Evolutionary conservation across 2,888 invertebrate genomes (phyloP).

Genomic region (Actias luna): DNA sequence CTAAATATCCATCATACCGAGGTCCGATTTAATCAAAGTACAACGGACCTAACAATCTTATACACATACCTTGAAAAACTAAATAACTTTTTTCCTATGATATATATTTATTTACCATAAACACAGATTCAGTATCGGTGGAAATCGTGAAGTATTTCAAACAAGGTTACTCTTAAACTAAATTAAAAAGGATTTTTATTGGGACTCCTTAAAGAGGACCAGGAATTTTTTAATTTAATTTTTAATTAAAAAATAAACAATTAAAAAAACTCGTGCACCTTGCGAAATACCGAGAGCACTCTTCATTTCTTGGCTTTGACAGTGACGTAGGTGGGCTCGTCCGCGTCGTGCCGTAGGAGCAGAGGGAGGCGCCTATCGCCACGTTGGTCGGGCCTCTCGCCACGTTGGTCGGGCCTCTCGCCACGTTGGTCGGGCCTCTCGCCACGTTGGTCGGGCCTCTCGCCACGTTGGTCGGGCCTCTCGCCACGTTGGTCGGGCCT

Average conservation of each 20-base stretch:
- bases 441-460: constrained; percentile 17
- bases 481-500: constrained; percentile 17
- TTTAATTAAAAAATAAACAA: constrained; percentile 20
- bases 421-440: constrained; percentile 1
- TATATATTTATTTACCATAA: background rate
- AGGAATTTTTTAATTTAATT: constrained; percentile 4
- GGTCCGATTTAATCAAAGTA: background rate
- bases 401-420: constrained; percentile 20
- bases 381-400: constrained; percentile 12
- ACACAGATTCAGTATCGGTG: constrained; percentile 17
- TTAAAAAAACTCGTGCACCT: constrained; percentile 71
- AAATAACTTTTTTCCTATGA: background rate
- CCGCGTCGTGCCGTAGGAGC: constrained; percentile 33
- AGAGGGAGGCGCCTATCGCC: constrained; percentile 38
- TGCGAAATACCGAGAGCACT: constrained; percentile 76
- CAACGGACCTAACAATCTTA: background rate
- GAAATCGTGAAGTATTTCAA: constrained; percentile 25
- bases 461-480: constrained; percentile 18
- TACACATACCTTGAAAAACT: background rate
- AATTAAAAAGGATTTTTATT: constrained; percentile 30
- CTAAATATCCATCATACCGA: constrained; percentile 2
- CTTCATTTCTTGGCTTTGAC: constrained; percentile 69
- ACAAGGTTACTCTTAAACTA: constrained; percentile 28
- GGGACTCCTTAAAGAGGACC: background rate
- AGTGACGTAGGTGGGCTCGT: constrained; percentile 64